Conservation (phyloP, 2,888 invertebrate genomes). For the Thecophora atra region DNA sequence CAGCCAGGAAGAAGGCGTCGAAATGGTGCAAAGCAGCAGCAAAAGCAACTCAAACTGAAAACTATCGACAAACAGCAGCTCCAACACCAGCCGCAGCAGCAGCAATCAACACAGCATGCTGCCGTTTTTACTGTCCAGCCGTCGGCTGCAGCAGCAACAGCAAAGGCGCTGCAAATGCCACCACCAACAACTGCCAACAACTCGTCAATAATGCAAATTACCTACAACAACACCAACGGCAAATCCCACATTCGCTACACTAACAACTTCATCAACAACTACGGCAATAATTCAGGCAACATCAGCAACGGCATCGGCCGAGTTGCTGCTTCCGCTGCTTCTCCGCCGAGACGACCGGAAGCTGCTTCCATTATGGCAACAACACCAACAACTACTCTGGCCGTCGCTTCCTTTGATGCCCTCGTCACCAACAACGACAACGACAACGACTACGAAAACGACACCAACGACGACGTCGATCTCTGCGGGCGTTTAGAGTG, state of each 20-base stretch:
- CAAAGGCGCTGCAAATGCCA: conserved; percentile 32
- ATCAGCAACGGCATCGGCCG: conserved; percentile 28
- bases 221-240: conserved; percentile 42
- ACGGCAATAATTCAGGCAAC: conserved; percentile 42
- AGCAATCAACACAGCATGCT: conserved; percentile 45
- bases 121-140: conserved; percentile 43
- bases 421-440: conserved; percentile 47
- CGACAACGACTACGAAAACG: conserved; percentile 40
- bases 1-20: conserved; percentile 35
- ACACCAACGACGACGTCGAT: conserved; percentile 49
- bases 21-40: conserved; percentile 19
- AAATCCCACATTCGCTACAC: conserved; percentile 34
- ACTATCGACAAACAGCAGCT: conserved; percentile 30
- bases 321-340: neutral
- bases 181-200: conserved; percentile 41
- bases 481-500: conserved; percentile 61
- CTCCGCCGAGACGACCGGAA: conserved; percentile 2
- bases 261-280: conserved; percentile 39
- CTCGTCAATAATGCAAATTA: conserved; percentile 39
- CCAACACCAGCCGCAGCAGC: conserved; percentile 41
- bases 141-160: conserved; percentile 33
- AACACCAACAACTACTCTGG: conserved; percentile 46
- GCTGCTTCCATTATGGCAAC: conserved; percentile 31
- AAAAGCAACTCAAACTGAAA: conserved; percentile 35
- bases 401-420: conserved; percentile 47